phyloP scores from a whole-genome alignment of 2,888 invertebrate species.

The Limenitis camilla region DNA sequence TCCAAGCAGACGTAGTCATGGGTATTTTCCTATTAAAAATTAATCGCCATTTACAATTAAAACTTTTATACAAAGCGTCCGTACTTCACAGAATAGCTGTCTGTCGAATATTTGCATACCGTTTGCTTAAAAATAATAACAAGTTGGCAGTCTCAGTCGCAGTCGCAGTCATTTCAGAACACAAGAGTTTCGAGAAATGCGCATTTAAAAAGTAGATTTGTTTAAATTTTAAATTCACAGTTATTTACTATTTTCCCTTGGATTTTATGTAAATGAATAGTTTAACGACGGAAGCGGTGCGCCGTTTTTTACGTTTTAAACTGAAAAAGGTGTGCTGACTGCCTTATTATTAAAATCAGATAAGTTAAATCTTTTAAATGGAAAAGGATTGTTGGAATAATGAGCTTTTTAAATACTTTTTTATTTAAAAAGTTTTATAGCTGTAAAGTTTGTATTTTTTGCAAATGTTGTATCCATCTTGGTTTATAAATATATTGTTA shows the following conservation, averaged over 20 bases:
- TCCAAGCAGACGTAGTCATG: neutral
- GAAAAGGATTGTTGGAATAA: neutral
- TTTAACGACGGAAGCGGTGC: constrained; percentile 8
- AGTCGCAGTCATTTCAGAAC: constrained; percentile 34
- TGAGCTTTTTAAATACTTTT: neutral
- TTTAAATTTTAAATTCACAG: constrained; percentile 25
- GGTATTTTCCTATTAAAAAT: neutral
- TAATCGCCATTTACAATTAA: constrained; percentile 22
- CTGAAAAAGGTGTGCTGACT: constrained; percentile 6
- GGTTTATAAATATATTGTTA: too few relatives aligned
- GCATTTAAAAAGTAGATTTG: constrained; percentile 25
- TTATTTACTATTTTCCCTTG: constrained; percentile 22
- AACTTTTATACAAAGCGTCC: constrained; percentile 20
- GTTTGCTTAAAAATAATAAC: constrained; percentile 40
- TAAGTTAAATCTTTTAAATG: constrained; percentile 1
- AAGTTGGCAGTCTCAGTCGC: constrained; percentile 37
- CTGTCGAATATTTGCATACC: constrained; percentile 40
- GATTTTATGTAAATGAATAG: constrained; percentile 21
- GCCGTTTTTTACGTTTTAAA: constrained; percentile 7
- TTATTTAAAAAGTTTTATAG: neutral
- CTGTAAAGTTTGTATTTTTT: too few relatives aligned
- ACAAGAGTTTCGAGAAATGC: constrained; percentile 26
- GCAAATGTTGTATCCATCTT: too few relatives aligned
- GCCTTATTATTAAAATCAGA: constrained; percentile 11
- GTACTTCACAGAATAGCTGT: constrained; percentile 28